Evolutionary conservation across 2,797 vertebrate species (phyloP).

Genomic region (Cebuella pygmaea): DNA sequence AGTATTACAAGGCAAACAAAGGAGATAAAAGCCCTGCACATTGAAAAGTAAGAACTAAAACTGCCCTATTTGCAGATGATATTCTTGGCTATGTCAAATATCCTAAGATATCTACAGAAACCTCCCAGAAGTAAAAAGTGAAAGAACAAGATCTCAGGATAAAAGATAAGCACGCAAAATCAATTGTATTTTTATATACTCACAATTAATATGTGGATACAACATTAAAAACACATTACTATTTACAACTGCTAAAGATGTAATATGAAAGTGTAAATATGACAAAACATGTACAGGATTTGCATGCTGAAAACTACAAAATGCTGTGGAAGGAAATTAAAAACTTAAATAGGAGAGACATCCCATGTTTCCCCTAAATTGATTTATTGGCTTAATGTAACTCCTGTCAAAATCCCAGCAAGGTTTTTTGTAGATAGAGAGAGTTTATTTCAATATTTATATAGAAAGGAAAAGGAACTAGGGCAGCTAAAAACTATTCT

Average conservation of each 20-base stretch:
- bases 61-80: neutral
- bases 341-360: neutral
- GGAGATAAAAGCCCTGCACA: neutral
- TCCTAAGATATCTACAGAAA: neutral
- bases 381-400: neutral
- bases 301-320: neutral
- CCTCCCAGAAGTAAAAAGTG: neutral
- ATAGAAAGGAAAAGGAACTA: neutral
- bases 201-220: neutral
- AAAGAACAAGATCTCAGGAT: neutral
- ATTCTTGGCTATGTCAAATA: neutral
- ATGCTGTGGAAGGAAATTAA: neutral
- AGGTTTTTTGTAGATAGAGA: neutral
- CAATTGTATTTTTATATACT: neutral
- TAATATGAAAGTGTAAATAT: neutral
- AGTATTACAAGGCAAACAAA: neutral
- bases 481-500: neutral
- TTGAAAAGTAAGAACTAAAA: neutral
- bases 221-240: neutral
- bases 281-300: neutral
- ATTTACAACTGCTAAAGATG: neutral
- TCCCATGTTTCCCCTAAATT: neutral
- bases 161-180: neutral
- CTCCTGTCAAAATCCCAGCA: neutral
- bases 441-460: neutral